A percentile compares a stretch with the other conserved stretches of the same genome.
These are phyloP conservation scores for Aelia acuminata DNA, from an alignment of 2,888 invertebrate species.

Conservation along the genomic window DNA sequence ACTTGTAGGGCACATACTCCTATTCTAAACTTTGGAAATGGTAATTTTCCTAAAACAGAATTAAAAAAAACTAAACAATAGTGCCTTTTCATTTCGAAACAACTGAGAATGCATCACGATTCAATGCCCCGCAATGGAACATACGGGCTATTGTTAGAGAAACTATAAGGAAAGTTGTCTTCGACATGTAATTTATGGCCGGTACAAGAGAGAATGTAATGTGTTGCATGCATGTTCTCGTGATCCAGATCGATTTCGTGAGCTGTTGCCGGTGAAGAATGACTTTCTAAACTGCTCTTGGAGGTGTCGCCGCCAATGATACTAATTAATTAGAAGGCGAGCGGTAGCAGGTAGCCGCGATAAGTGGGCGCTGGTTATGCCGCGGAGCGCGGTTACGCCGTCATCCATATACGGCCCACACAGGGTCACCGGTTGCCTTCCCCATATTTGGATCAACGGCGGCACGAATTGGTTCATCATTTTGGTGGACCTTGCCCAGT, in stretches of 20 bases:
- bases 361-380: not conserved
- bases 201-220: not conserved
- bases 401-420: not conserved
- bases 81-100: not conserved
- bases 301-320: not conserved
- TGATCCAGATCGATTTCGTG: not conserved
- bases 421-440: not conserved
- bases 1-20: no score
- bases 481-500: slow-evolving; percentile 15
- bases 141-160: not conserved
- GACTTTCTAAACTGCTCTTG: not conserved
- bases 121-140: not conserved
- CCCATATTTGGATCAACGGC: slow-evolving; percentile 41
- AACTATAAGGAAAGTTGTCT: not conserved
- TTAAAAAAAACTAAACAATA: not conserved
- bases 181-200: not conserved
- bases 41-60: no score
- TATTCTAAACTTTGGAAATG: no score
- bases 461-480: slow-evolving; percentile 40
- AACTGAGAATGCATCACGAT: not conserved
- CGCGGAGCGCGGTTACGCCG: not conserved
- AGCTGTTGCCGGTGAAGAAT: not conserved
- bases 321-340: not conserved
- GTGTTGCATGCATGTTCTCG: not conserved
- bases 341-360: not conserved